Conservation (phyloP, 2,113 vertebrate species). For the Colaptes auratus region DNA sequence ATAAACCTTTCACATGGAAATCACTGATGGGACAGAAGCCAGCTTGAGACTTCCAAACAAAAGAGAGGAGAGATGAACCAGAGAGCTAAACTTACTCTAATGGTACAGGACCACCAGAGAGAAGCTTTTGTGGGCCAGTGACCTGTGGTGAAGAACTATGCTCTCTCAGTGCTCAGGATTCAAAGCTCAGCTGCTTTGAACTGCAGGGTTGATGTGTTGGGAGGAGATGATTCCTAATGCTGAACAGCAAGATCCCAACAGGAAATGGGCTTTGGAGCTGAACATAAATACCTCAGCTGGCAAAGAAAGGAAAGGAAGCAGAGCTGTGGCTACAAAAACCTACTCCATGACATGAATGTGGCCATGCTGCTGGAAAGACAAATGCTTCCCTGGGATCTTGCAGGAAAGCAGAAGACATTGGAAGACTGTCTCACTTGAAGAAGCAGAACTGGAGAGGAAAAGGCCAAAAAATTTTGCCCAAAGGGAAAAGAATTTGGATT, state of each 20-base stretch:
- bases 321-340: not conserved
- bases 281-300: not conserved
- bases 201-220: not conserved
- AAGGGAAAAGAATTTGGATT: not conserved
- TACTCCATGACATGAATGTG: not conserved
- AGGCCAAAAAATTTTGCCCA: not conserved
- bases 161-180: not conserved
- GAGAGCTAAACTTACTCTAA: not conserved
- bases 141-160: not conserved
- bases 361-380: not conserved
- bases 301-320: not conserved
- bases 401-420: not conserved
- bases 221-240: not conserved
- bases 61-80: not conserved
- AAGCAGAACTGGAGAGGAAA: not conserved
- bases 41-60: not conserved
- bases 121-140: not conserved
- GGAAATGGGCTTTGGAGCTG: not conserved
- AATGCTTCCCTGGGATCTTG: not conserved
- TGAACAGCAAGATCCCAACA: not conserved
- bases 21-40: not conserved
- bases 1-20: not conserved
- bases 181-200: not conserved
- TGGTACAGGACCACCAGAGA: not conserved
- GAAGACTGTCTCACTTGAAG: not conserved